Evolutionary conservation across 37 sponge, comb jelly and placozoan species (phyloP), one percentile per base, ranked within the genome.

Genomic region (Bolinopsis microptera): DNA sequence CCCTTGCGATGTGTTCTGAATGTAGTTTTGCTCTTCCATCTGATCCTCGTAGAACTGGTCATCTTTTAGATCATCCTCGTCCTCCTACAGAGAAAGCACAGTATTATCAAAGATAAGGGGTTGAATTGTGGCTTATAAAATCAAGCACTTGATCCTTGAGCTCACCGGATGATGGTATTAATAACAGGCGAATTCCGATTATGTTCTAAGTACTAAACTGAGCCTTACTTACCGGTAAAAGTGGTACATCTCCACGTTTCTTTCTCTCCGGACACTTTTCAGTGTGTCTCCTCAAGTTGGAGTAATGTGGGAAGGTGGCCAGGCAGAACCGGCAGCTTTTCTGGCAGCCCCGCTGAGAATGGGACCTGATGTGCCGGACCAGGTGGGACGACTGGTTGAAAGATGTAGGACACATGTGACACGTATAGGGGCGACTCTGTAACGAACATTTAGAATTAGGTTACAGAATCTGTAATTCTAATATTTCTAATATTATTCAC

Each of bases 291-390:
- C 75, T n/a, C 5, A 72, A n/a, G 75, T 72, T 72, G 27, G 75
- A 72, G 75, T 72, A 72, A n/a, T 72, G 75, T n/a, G 75, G 75
- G 75, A 72, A 72, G 75, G 31, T 28, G 26, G 75, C 75, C 75
- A 72, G 26, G 26, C 75, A 72, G 26, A 30, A 72, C 26, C 75
- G 75, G 75, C 75, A 72, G 26, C 31, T 72, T 21, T 72, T 72
- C 75, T 72, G 75, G 5, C 31, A 72, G 27, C 75, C 75, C 75
- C 75, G 75, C 75, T 72, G 75, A 5, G 75, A 72, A n/a, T 72
- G 75, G 27, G 75, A 72, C 31, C 75, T 72, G 31, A 72, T 72
- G 31, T 72, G 75, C 31, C 75, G 13, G n/a, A 72, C 75, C 31
- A 72, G 31, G 18, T 72, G 75, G 75, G 75, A 72, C 31, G 31